Percentiles rank a stretch among this genome's conserved stretches.
phyloP scores from a whole-genome alignment of 1,140 invertebrate species.

The Psix sp. region DNA sequence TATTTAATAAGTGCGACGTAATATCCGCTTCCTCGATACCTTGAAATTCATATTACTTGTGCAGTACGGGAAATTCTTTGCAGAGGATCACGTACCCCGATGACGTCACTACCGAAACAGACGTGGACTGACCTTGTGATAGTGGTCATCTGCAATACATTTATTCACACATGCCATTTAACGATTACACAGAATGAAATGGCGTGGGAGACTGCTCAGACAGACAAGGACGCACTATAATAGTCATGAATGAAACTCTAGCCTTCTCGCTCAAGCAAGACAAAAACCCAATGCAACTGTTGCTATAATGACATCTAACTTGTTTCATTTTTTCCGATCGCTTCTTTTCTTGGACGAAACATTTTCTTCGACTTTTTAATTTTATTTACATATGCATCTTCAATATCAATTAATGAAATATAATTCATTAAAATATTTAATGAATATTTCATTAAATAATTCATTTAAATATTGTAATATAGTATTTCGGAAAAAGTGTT shows the following conservation, averaged over 20 bases:
- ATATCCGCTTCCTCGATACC: constrained; percentile 48
- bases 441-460: no score
- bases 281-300: constrained; percentile 15
- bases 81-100: constrained; percentile 26
- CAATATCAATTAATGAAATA: no score
- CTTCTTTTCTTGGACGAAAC: neutral
- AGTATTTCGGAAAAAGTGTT: no score
- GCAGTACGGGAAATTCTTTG: constrained; percentile 32
- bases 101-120: constrained; percentile 54
- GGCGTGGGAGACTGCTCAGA: constrained; percentile 44
- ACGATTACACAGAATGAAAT: constrained; percentile 46
- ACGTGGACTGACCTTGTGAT: constrained; percentile 52
- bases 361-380: neutral
- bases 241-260: constrained; percentile 42
- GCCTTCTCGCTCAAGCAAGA: constrained; percentile 15
- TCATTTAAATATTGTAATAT: no score
- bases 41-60: constrained; percentile 37
- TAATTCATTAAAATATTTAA: no score
- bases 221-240: constrained; percentile 27
- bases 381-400: no score
- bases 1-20: constrained; percentile 44
- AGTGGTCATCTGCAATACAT: constrained; percentile 54
- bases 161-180: constrained; percentile 49
- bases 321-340: neutral
- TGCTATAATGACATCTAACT: constrained; percentile 5